A percentile compares a stretch with the other conserved stretches of the same genome.
Evolutionary conservation across 2,113 vertebrate species (phyloP).

Genomic region (Thalassarche chlororhynchos): DNA sequence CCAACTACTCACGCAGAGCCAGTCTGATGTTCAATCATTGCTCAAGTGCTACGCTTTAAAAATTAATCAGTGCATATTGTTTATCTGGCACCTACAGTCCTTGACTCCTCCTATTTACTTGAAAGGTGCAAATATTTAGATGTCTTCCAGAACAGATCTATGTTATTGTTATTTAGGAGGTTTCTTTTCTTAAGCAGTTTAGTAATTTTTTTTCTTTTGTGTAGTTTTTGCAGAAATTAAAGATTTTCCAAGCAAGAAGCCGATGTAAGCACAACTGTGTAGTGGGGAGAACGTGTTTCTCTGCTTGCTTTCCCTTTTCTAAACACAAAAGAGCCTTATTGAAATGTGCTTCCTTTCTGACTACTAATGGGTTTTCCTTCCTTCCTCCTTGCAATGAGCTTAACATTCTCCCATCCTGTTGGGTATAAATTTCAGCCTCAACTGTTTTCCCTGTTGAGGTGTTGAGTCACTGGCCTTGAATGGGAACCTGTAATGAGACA

Average conservation of each 20-base stretch:
- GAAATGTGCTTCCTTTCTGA: slow-evolving; percentile 61
- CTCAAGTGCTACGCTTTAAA: background rate
- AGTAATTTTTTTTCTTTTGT: background rate
- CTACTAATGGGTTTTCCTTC: slow-evolving; percentile 61
- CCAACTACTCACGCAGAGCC: background rate
- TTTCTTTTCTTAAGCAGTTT: background rate
- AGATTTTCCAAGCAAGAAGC: background rate
- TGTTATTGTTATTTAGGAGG: background rate
- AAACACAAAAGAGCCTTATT: slow-evolving; percentile 57
- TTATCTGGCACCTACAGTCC: background rate
- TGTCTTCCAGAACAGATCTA: background rate
- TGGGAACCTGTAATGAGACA: background rate
- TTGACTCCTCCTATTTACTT: background rate
- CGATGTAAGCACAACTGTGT: background rate
- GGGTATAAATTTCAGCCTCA: slow-evolving; percentile 32
- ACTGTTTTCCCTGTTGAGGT: slow-evolving; percentile 34
- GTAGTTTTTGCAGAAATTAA: background rate
- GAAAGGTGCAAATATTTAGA: background rate
- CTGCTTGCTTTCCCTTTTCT: slow-evolving; percentile 48
- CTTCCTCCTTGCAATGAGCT: slow-evolving; percentile 53
- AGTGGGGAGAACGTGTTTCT: background rate
- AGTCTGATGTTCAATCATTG: background rate
- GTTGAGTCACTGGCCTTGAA: slow-evolving; percentile 42
- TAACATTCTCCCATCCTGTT: slow-evolving; percentile 61
- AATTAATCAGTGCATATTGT: background rate